Evolutionary conservation across 2,113 vertebrate species (phyloP).

Genomic region (Perca fluviatilis): DNA sequence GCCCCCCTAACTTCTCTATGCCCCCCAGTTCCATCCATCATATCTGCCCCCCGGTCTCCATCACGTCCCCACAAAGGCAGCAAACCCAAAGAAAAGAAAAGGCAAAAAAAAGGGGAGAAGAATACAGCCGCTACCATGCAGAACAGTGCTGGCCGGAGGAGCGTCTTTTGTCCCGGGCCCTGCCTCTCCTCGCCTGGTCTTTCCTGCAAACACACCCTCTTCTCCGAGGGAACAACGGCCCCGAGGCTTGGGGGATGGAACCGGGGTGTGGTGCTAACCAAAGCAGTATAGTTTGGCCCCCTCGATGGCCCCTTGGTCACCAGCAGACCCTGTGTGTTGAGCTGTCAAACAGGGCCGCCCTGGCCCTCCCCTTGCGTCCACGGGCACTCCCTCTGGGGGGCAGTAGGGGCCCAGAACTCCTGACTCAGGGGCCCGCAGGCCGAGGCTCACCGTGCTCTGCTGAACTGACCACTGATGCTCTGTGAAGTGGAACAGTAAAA

Average conservation of each 20-base stretch:
- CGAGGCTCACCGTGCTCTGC: slow-evolving; percentile 51
- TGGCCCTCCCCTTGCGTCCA: slow-evolving; percentile 74
- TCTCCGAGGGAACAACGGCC: slow-evolving; percentile 74
- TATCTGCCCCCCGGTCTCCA: slow-evolving; percentile 76
- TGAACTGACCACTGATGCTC: slow-evolving; percentile 59
- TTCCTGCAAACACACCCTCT: slow-evolving; percentile 79
- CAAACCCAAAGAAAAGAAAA: slow-evolving; percentile 77
- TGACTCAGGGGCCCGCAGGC: slow-evolving; percentile 50
- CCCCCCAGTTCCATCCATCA: slow-evolving; percentile 80
- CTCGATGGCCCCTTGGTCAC: slow-evolving; percentile 79
- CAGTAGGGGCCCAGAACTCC: slow-evolving; percentile 53
- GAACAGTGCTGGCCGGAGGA: slow-evolving; percentile 77
- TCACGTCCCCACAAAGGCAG: slow-evolving; percentile 73
- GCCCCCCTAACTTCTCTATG: slow-evolving; percentile 35
- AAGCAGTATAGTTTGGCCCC: slow-evolving; percentile 73
- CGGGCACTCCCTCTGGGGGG: slow-evolving; percentile 67
- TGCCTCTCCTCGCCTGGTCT: slow-evolving; percentile 77
- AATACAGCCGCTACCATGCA: slow-evolving; percentile 82
- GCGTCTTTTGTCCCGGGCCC: slow-evolving; percentile 75
- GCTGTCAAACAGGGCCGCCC: slow-evolving; percentile 78
- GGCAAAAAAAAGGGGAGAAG: slow-evolving; percentile 67
- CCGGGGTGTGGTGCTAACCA: slow-evolving; percentile 72
- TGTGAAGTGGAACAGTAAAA: slow-evolving; percentile 63
- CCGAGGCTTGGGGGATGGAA: slow-evolving; percentile 72
- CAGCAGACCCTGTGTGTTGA: slow-evolving; percentile 81